phyloP scores from a whole-genome alignment of 2,797 vertebrate genomes.

The Limnodromus scolopaceus region DNA sequence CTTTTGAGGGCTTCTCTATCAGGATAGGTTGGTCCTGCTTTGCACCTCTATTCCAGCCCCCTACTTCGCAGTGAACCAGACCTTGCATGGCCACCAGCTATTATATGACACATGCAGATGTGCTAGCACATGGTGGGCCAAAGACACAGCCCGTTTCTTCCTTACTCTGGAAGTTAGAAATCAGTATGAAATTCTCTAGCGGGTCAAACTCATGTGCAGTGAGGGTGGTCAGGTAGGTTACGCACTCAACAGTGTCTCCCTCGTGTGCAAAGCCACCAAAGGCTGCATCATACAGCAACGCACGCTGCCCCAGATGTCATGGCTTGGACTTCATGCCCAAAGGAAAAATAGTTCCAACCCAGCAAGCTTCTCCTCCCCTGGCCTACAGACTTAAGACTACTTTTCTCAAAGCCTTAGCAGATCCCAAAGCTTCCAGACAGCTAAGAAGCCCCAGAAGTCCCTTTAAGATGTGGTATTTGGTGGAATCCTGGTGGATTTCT shows the following conservation, averaged over 20 bases:
- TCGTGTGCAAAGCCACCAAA: neutral
- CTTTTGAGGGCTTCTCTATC: neutral
- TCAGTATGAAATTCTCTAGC: neutral
- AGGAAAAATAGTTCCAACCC: accelerated
- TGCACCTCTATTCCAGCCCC: neutral
- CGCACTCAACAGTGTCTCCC: accelerated
- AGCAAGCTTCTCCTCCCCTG: neutral
- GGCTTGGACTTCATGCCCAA: neutral
- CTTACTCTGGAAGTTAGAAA: neutral
- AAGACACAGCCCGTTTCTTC: neutral
- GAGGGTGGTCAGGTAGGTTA: neutral
- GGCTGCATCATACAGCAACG: neutral
- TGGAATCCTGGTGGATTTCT: conserved; percentile 7
- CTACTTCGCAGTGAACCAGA: neutral
- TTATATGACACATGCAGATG: too few species aligned
- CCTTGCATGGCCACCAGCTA: neutral
- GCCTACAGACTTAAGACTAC: neutral
- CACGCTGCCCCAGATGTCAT: accelerated
- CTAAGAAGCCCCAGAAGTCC: neutral
- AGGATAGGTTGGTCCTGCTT: neutral
- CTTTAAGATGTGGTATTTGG: neutral
- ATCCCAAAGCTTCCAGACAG: conserved; percentile 16
- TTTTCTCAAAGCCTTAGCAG: conserved; percentile 2
- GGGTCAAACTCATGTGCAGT: neutral
- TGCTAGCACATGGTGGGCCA: neutral